Evolutionary conservation across 2,888 invertebrate species (phyloP), one percentile per base, ranked within the genome.

Genomic region (Seladonia tumulorum): DNA sequence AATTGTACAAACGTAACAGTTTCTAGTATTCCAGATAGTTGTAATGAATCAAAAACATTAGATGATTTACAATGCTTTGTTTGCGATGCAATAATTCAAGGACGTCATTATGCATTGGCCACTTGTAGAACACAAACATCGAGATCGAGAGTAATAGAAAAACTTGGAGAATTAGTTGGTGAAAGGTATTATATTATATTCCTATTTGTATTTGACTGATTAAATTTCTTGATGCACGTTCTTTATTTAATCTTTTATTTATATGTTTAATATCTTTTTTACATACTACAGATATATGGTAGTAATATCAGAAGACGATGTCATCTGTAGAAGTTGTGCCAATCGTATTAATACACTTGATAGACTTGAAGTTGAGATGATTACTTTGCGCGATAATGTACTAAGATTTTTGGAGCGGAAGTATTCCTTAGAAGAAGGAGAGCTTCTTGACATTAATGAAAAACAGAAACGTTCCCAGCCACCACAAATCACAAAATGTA

Each of bases 241-340:
- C 12, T 68, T 39, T 18, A 68, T 39, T 18, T 3, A 29, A 25
- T 63, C 4, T 63, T 16, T 47, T 12, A 63, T 63, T 29, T 63
- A 29, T 18, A 14, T 22, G 29, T 8, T 5, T 47, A 42, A 79
- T 39, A 57, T 75, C 29, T 45, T 80, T 75, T 35, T 74, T 22
- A 22, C 66, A 5, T 68, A 12, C 75, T 49, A 14, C 70, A 95
- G 95, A 85, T 95, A 95, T 76, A 93, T 95, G 92, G 94, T 95
- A 71, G 94, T 95, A 5, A 94, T 95, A 83, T 93, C 94, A 4
- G 94, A 95, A 85, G 94, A 95, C 78, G 95, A 95, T 87, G 91
- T 94, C 8, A 95, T 95, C 82, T 95, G 95, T 89, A 92, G 94
- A 47, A 93, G 93, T 42, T 95, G 95, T 86, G 94, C 95, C 1